Evolutionary conservation across 2,797 vertebrate species (phyloP).

Genomic region (Aeoliscus strigatus): DNA sequence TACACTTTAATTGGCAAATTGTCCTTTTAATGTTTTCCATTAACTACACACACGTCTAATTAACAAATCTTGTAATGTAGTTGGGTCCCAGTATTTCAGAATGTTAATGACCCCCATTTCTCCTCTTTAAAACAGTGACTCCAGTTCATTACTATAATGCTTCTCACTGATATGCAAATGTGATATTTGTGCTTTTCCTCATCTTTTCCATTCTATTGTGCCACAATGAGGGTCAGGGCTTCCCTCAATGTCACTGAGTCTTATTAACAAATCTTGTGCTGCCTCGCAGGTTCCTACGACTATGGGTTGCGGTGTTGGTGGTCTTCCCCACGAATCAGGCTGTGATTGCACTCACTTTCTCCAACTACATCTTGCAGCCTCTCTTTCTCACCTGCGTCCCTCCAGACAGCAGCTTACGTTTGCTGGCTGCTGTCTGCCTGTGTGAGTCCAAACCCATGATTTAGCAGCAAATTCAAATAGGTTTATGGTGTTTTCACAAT

Average conservation of each 20-base stretch:
- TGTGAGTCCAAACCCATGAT: constrained; percentile 68
- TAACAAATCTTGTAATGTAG: constrained; percentile 8
- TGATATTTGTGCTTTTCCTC: constrained; percentile 7
- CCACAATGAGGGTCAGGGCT: not conserved
- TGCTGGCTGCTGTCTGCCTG: constrained; percentile 80
- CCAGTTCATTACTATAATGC: constrained; percentile 13
- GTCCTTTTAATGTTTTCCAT: too few relatives aligned
- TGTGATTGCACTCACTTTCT: constrained; percentile 83
- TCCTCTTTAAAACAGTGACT: constrained; percentile 12
- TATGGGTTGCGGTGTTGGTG: constrained; percentile 84
- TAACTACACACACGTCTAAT: not conserved
- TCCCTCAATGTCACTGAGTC: too few relatives aligned
- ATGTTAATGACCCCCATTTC: constrained; percentile 28
- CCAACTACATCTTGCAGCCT: constrained; percentile 82
- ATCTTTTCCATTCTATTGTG: constrained; percentile 7
- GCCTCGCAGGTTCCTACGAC: constrained; percentile 76
- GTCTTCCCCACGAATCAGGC: constrained; percentile 85
- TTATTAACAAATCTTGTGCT: too few relatives aligned
- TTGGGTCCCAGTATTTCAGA: constrained; percentile 12
- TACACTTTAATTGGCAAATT: too few relatives aligned
- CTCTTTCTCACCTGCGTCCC: constrained; percentile 79
- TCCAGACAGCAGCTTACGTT: constrained; percentile 70
- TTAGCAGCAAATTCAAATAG: not conserved
- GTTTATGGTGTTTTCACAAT: not conserved
- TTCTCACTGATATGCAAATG: constrained; percentile 3